Conservation (phyloP, 30 jellyfish, hydroid and myxozoan species). For the Aurelia coerulea region DNA sequence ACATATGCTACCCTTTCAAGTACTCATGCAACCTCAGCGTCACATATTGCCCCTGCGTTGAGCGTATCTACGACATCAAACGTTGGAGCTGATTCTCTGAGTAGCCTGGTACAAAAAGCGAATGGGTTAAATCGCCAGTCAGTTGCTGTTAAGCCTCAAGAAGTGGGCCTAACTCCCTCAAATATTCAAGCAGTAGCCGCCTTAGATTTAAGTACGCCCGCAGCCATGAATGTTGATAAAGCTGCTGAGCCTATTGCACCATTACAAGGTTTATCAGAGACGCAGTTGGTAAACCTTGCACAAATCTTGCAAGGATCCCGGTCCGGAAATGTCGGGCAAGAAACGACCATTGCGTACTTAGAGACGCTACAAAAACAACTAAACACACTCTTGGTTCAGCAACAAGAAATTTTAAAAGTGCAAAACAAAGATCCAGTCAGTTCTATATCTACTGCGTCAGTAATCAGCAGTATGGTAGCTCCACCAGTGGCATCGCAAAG, state of each 20-base stretch:
- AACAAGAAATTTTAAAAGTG: constrained; percentile 61
- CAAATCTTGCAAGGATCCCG: constrained; percentile 77
- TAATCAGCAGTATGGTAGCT: not conserved
- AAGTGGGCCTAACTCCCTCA: not conserved
- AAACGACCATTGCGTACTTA: constrained; percentile 84
- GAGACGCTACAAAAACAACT: constrained; percentile 94
- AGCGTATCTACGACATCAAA: too few relatives aligned
- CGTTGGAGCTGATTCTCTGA: not conserved
- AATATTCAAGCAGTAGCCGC: constrained; percentile 5
- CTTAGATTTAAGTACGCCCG: not conserved
- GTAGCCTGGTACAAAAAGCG: not conserved
- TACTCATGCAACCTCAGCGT: not conserved
- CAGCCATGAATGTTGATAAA: not conserved
- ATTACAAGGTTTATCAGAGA: constrained; percentile 75
- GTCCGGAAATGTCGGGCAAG: constrained; percentile 64
- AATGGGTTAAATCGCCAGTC: not conserved
- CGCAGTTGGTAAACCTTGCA: constrained; percentile 80
- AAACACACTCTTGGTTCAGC: constrained; percentile 58
- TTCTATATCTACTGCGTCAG: not conserved
- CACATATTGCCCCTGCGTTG: not conserved
- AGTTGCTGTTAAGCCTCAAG: not conserved
- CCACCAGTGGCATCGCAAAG: too few relatives aligned
- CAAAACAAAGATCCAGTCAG: constrained; percentile 25
- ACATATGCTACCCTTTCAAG: constrained; percentile 9
- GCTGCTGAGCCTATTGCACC: constrained; percentile 51